These are phyloP conservation scores for Drusus annulatus DNA, from an alignment of 1,140 invertebrate genomes.

Conservation along the genomic window DNA sequence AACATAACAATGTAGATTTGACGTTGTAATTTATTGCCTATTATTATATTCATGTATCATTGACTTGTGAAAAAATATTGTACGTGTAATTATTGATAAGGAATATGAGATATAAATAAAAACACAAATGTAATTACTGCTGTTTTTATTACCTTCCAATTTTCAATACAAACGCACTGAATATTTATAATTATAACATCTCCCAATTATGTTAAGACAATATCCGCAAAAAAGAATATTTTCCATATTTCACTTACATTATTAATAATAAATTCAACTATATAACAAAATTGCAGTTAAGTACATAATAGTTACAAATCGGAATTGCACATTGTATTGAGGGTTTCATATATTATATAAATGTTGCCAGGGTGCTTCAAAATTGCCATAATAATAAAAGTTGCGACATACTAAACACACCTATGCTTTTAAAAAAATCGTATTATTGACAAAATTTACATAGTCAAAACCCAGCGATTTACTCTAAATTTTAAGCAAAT, in stretches of 20 bases:
- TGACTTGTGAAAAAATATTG: no score
- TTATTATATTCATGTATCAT: no score
- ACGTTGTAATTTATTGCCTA: no score
- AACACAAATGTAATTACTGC: constrained; percentile 42
- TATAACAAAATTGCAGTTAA: constrained; percentile 59
- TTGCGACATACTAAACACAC: constrained; percentile 33
- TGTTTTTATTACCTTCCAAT: constrained; percentile 57
- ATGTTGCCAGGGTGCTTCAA: constrained; percentile 37
- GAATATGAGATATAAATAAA: constrained; percentile 8
- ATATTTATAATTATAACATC: constrained; percentile 54
- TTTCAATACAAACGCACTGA: constrained; percentile 59
- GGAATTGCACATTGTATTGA: constrained; percentile 57
- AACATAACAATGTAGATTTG: no score
- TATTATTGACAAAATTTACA: constrained; percentile 49
- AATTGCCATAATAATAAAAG: constrained; percentile 23
- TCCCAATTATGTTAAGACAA: constrained; percentile 58
- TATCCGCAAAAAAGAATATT: constrained; percentile 58
- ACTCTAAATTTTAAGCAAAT: not conserved
- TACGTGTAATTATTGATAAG: no score
- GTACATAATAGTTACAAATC: constrained; percentile 49
- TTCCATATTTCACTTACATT: constrained; percentile 55
- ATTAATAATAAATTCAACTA: constrained; percentile 58
- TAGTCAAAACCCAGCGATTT: constrained; percentile 14
- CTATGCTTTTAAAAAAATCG: constrained; percentile 11
- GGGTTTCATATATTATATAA: constrained; percentile 33